Evolutionary conservation across 2,113 vertebrate genomes (phyloP).

Genomic region (Aramus guarauna): DNA sequence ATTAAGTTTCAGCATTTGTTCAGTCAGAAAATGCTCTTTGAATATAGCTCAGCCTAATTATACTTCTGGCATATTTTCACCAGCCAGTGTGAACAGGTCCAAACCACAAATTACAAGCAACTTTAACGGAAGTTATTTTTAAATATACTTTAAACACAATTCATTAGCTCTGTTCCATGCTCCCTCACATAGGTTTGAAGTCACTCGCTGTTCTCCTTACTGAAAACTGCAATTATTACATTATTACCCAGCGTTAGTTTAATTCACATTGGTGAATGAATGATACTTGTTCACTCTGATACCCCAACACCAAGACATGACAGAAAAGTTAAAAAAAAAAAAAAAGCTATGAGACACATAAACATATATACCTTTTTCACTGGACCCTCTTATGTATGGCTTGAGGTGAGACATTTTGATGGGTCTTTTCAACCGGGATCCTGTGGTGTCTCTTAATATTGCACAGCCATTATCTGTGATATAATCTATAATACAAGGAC

Average conservation of each 20-base stretch:
- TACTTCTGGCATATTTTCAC: background rate
- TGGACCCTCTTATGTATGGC: slow-evolving; percentile 64
- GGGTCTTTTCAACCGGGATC: slow-evolving; percentile 68
- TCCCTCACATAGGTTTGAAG: background rate
- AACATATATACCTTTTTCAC: slow-evolving; percentile 49
- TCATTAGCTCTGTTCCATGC: background rate
- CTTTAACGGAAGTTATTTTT: background rate
- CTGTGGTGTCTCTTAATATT: slow-evolving; percentile 69
- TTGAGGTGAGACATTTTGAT: slow-evolving; percentile 78
- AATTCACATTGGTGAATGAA: background rate
- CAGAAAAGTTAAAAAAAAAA: background rate
- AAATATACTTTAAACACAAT: background rate
- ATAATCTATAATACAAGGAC: slow-evolving; percentile 75
- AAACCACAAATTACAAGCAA: background rate
- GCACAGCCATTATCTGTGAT: slow-evolving; percentile 73
- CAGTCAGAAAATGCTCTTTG: background rate
- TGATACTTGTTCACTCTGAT: background rate
- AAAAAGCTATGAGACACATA: background rate
- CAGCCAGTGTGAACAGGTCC: background rate
- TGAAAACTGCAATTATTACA: background rate
- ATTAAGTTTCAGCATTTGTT: background rate
- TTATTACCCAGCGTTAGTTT: background rate
- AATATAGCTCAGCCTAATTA: background rate
- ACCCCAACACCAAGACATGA: background rate
- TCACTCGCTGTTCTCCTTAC: background rate